phyloP scores from a whole-genome alignment of 2,113 vertebrate genomes.

The Pycnonotus jocosus region DNA sequence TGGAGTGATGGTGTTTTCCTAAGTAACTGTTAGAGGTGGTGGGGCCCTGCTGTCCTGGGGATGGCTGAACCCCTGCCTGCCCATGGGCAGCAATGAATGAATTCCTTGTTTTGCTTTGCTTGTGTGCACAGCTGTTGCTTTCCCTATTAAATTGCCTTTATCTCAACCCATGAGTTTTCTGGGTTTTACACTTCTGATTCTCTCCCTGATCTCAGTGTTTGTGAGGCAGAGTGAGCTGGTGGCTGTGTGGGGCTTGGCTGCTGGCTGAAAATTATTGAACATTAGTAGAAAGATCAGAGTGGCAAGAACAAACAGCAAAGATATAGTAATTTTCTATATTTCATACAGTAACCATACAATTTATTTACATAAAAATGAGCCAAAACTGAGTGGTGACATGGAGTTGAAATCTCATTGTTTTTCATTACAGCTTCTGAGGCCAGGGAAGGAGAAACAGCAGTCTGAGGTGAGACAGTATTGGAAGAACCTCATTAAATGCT shows the following conservation, averaged over 20 bases:
- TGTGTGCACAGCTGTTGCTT: not conserved
- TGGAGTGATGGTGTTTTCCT: not conserved
- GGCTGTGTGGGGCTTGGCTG: not conserved
- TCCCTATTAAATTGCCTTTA: not conserved
- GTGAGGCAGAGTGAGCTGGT: rapidly evolving
- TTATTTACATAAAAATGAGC: not conserved
- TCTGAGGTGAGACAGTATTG: not conserved
- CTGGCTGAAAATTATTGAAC: not conserved
- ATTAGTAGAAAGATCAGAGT: not conserved
- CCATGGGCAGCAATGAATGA: not conserved
- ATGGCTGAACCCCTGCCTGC: not conserved
- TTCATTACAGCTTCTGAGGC: not conserved
- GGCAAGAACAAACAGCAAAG: not conserved
- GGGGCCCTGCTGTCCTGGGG: not conserved
- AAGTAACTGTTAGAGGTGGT: not conserved
- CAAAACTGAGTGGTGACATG: not conserved
- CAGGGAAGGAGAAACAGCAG: not conserved
- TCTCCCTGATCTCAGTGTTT: not conserved
- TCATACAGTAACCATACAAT: not conserved
- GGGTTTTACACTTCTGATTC: not conserved
- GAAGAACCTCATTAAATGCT: not conserved
- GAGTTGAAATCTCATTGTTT: not conserved
- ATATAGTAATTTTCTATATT: not conserved
- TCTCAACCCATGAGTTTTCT: not conserved
- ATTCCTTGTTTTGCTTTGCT: not conserved